Evolutionary conservation across 2,797 vertebrate genomes (phyloP), one percentile per base, ranked within the genome.

Genomic region (Chelmon rostratus): DNA sequence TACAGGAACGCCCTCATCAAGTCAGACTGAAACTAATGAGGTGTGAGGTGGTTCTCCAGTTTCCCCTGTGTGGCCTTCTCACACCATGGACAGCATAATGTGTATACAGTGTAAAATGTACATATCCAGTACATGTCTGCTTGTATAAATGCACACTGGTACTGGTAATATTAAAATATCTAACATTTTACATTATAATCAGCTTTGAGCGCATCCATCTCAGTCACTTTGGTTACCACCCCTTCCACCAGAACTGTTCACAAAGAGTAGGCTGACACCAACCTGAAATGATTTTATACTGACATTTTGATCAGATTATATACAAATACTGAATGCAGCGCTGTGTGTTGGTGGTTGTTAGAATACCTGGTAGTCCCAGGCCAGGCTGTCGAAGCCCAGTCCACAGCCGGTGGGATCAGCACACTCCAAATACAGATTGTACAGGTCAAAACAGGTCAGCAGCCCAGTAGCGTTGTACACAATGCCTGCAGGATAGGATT

Each of bases 281-380:
- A 10, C 38, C 49, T n/a, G 37, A 38, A 38, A 19, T 9, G 1
- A 59, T 62, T 21, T 16, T n/a, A 15, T 42, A 5, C 11, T 25
- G 31, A 8, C 15, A 31, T 40, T 47, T n/a, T 50, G 15, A 25
- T 44, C 7, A 40, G 18, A 44, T 28, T 33, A 23, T 6, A 62
- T 13, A 59, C 21, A 52, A 5, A 33, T 40, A 16, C 13, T 38
- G 5, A 8, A 6, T 61, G n/a, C 2, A 33, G 7, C 53, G 37
- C 6, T 23, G 7, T 42, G 57, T 42, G 25, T 12, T 5, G 18
- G 10, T 35, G 50, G 16, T 19, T 52, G 54, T 6, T 9, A 21
- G n/a, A 31, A 56, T 83, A 98, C 98, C 97, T 99, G 98, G 82
- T 98, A 99, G 92, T 99, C 98, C 98, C 98, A 99, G n/a, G 97